These are phyloP conservation scores for Diadophis punctatus DNA, from an alignment of 2,113 vertebrate genomes.

Conservation along the genomic window DNA sequence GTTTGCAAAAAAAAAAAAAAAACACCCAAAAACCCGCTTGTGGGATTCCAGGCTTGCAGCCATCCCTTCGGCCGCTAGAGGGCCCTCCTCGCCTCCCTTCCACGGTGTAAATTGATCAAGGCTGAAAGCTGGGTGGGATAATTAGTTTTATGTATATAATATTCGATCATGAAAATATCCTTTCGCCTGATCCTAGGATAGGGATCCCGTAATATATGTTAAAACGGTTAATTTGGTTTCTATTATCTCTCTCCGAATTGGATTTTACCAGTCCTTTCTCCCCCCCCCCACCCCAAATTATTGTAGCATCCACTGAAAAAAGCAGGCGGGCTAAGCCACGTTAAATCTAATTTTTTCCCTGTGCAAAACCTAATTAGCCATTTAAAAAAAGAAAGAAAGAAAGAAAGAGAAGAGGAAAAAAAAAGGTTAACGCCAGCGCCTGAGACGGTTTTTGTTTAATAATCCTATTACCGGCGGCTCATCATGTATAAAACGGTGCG, in stretches of 20 bases:
- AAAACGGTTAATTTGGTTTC: conserved; percentile 85
- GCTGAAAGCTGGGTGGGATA: conserved; percentile 72
- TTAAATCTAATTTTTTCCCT: conserved; percentile 99
- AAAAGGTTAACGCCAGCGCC: conserved; percentile 99
- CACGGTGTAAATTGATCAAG: conserved; percentile 72
- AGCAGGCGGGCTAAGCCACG: conserved; percentile 96
- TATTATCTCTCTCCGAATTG: conserved; percentile 72
- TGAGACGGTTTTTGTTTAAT: conserved; percentile 99
- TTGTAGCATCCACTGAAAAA: conserved; percentile 95
- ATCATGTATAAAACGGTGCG: conserved; percentile 99
- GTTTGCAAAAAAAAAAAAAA: not conserved
- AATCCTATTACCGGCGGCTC: conserved; percentile 99
- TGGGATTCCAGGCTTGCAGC: not conserved
- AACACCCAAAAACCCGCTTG: too few species aligned
- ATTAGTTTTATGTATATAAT: conserved; percentile 92
- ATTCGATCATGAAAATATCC: conserved; percentile 88
- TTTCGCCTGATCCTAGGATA: conserved; percentile 76
- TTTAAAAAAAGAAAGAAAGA: conserved; percentile 70
- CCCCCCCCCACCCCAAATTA: conserved; percentile 69
- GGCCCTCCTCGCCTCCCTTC: conserved; percentile 47
- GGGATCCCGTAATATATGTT: conserved; percentile 78
- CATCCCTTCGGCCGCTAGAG: conserved; percentile 45
- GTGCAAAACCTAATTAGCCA: conserved; percentile 99
- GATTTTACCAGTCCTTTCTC: conserved; percentile 61
- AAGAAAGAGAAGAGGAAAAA: not conserved